Evolutionary conservation across 2,888 invertebrate genomes (phyloP).

Genomic region (Kryphioiulus occultus): DNA sequence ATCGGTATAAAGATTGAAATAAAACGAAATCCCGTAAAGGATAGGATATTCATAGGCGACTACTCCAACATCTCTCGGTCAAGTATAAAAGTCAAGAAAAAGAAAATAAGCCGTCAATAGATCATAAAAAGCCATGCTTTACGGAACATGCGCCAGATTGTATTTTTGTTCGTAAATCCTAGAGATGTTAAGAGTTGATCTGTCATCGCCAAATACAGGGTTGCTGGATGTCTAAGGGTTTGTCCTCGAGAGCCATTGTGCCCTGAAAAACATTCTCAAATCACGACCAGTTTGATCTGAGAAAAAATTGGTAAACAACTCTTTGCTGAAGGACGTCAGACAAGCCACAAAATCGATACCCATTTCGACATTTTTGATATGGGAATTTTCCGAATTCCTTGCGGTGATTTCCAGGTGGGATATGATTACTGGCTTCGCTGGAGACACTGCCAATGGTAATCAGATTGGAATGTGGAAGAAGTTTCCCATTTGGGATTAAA

Average conservation of each 20-base stretch:
- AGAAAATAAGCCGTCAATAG: conserved; percentile 31
- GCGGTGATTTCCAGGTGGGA: not conserved
- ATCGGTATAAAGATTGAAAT: conserved; percentile 19
- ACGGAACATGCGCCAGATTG: conserved; percentile 4
- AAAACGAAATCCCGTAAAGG: not conserved
- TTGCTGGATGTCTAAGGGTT: not conserved
- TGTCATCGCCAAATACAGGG: not conserved
- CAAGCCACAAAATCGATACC: not conserved
- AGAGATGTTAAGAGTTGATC: not conserved
- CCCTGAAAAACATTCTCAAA: not conserved
- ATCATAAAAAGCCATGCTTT: conserved; percentile 26
- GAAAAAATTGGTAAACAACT: not conserved
- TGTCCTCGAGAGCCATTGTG: conserved; percentile 1
- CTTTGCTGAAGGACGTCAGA: not conserved
- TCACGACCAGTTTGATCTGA: not conserved
- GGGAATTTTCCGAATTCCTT: not conserved
- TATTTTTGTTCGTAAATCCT: not conserved
- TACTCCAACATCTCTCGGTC: not conserved
- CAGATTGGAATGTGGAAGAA: not conserved
- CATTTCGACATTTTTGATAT: not conserved
- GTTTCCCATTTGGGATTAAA: not conserved
- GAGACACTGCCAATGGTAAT: not conserved
- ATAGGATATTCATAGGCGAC: conserved; percentile 30
- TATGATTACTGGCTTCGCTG: not conserved
- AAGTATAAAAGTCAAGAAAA: conserved; percentile 10